Evolutionary conservation across 2,888 invertebrate genomes (phyloP).

Genomic region (Torymus texanus): DNA sequence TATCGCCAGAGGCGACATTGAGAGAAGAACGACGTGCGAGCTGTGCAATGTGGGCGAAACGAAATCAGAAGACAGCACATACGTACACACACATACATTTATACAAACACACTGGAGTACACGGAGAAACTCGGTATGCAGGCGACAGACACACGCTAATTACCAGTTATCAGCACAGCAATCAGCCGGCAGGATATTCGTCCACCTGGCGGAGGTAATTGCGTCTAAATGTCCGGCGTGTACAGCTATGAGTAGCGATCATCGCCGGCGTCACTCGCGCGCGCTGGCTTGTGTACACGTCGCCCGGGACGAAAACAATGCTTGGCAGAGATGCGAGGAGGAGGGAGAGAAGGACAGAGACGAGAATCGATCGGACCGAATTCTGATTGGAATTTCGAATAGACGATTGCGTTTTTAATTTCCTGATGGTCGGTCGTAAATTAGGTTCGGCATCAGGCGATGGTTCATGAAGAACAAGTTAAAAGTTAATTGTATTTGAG

Average conservation of each 20-base stretch:
- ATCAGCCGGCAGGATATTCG: slow-evolving; percentile 63
- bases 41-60: too few species aligned
- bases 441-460: too few species aligned
- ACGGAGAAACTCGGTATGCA: not conserved
- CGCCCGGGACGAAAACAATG: slow-evolving; percentile 15
- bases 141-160: slow-evolving; percentile 24
- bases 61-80: too few species aligned
- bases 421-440: not conserved
- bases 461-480: too few species aligned
- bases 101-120: too few species aligned
- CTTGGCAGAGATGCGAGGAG: not conserved
- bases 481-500: too few species aligned
- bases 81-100: too few species aligned
- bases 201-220: slow-evolving; percentile 60
- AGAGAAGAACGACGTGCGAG: too few species aligned
- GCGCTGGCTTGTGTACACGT: too few species aligned
- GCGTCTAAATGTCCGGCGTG: slow-evolving; percentile 41
- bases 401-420: slow-evolving; percentile 25
- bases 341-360: too few species aligned
- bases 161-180: slow-evolving; percentile 53
- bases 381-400: slow-evolving; percentile 22
- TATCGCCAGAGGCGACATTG: too few species aligned
- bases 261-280: not conserved
- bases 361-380: slow-evolving; percentile 20
- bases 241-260: slow-evolving; percentile 30